Percentiles rank a stretch among this genome's conserved stretches.
These are phyloP conservation scores for Cheirogaleus medius DNA, from an alignment of 2,113 vertebrate genomes.

Conservation along the genomic window DNA sequence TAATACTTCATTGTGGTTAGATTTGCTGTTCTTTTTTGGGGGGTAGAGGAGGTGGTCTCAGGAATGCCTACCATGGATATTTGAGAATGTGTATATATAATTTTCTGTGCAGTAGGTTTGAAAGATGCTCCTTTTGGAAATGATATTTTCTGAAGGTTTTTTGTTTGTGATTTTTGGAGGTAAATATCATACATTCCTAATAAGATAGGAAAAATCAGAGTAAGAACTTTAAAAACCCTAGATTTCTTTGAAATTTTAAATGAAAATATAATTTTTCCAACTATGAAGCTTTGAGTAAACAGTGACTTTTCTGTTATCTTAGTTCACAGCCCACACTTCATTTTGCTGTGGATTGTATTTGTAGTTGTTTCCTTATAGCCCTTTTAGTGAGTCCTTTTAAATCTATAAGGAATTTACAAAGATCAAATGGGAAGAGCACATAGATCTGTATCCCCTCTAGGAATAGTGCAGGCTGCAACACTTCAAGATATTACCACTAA, in stretches of 20 bases:
- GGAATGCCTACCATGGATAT: background rate
- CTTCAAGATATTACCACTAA: constrained; percentile 66
- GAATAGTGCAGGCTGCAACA: background rate
- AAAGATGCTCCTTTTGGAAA: constrained; percentile 24
- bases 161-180: constrained; percentile 19
- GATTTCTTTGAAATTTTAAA: background rate
- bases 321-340: background rate
- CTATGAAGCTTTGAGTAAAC: constrained; percentile 25
- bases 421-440: constrained; percentile 51
- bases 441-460: constrained; percentile 44
- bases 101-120: constrained; percentile 43
- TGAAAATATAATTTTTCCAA: background rate
- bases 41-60: background rate
- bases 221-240: background rate
- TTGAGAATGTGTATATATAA: constrained; percentile 44
- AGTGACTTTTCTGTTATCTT: constrained; percentile 5
- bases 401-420: background rate
- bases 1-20: constrained; percentile 48
- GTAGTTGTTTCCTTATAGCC: background rate
- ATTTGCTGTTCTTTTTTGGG: constrained; percentile 7
- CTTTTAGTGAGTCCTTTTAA: constrained; percentile 66
- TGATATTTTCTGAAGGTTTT: background rate
- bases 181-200: constrained; percentile 7
- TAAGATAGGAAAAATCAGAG: background rate
- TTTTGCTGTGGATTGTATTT: constrained; percentile 49